Conservation (phyloP, 2,797 vertebrate species). For the Echeneis naucrates region DNA sequence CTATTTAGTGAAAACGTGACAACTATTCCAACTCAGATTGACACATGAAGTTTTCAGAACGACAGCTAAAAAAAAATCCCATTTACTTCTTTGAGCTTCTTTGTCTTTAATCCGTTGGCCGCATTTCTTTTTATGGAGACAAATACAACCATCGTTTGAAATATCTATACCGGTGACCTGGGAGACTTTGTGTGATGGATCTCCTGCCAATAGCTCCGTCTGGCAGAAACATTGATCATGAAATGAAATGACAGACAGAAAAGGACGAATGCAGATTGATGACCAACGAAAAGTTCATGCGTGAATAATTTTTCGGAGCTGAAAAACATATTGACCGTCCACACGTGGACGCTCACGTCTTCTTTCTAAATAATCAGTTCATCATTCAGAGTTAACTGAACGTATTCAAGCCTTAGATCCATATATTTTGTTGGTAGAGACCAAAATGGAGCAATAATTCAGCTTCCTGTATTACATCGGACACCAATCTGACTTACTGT, state of each 20-base stretch:
- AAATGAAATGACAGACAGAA: not conserved
- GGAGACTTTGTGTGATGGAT: slow-evolving; percentile 12
- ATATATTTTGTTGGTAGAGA: not conserved
- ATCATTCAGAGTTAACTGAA: too few relatives aligned
- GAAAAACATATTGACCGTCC: slow-evolving; percentile 1
- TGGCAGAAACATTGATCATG: slow-evolving; percentile 3
- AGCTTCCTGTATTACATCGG: too few relatives aligned
- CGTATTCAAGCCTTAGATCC: not conserved
- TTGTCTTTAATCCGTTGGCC: too few relatives aligned
- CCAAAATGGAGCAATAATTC: not conserved
- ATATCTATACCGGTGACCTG: slow-evolving; percentile 1
- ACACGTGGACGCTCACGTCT: too few relatives aligned
- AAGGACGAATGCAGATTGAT: slow-evolving; percentile 17
- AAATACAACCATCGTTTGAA: not conserved
- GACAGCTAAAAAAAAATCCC: too few relatives aligned
- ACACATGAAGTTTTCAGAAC: too few relatives aligned
- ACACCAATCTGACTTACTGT: too few relatives aligned
- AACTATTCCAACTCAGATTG: too few relatives aligned
- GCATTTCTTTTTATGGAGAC: too few relatives aligned
- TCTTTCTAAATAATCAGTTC: too few relatives aligned
- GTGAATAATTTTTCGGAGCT: not conserved
- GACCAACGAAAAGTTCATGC: not conserved
- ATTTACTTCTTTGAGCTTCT: too few relatives aligned
- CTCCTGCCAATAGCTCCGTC: slow-evolving; percentile 1
- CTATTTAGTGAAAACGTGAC: too few relatives aligned